Percentiles rank a stretch among this genome's conserved stretches.
phyloP scores from a whole-genome alignment of 2,113 vertebrate species.

The Pandion haliaetus region DNA sequence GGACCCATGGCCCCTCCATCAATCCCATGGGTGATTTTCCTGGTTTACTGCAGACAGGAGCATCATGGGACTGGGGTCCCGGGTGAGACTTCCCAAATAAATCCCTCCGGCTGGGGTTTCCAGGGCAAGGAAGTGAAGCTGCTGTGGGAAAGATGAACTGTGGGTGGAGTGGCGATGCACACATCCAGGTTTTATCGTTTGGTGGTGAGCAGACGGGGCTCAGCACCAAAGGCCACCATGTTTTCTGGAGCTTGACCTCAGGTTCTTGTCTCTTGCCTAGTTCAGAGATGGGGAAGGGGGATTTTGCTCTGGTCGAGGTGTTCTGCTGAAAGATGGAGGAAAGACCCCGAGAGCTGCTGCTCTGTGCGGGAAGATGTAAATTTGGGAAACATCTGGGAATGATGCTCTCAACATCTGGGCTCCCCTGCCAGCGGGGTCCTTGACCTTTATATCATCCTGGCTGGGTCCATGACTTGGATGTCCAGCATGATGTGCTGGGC shows the following conservation, averaged over 20 bases:
- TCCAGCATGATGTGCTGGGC: neutral
- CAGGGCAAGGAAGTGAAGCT: neutral
- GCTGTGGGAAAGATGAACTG: neutral
- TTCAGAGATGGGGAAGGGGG: neutral
- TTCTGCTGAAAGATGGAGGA: neutral
- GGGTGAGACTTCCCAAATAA: neutral
- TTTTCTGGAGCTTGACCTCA: neutral
- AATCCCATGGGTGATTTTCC: neutral
- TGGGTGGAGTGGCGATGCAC: neutral
- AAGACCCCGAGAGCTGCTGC: neutral
- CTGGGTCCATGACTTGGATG: neutral
- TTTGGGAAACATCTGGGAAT: neutral
- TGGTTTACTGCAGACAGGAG: neutral
- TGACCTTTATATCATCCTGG: neutral
- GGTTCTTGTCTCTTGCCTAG: neutral
- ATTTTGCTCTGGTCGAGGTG: neutral
- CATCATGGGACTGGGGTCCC: rapidly evolving
- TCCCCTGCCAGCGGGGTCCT: neutral
- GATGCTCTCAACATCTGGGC: neutral
- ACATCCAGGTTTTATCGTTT: rapidly evolving
- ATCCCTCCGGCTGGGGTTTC: neutral
- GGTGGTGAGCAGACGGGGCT: rapidly evolving
- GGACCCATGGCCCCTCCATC: neutral
- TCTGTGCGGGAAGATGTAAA: neutral
- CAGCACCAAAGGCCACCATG: rapidly evolving